Percentiles rank a stretch among this genome's conserved stretches.
These are phyloP conservation scores for Tryphoninae sp. DNA, from an alignment of 2,888 invertebrate species.

Conservation along the genomic window DNA sequence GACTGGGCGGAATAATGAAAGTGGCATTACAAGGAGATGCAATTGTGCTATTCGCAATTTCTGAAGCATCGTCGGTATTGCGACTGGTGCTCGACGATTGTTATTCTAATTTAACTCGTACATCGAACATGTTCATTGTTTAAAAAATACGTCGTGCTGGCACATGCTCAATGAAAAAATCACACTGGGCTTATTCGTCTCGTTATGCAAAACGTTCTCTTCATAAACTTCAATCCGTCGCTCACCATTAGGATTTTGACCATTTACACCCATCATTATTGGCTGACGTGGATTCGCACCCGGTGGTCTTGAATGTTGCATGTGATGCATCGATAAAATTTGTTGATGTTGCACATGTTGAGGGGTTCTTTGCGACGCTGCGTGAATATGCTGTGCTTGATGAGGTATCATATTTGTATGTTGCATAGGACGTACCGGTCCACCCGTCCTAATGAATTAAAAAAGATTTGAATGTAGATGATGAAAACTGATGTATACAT, in stretches of 20 bases:
- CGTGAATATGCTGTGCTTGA: conserved; percentile 74
- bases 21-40: conserved; percentile 12
- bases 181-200: conserved; percentile 17
- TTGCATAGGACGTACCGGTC: conserved; percentile 80
- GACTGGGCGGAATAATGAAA: conserved; percentile 5
- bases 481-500: no score
- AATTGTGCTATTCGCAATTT: conserved; percentile 27
- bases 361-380: conserved; percentile 74
- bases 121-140: neutral
- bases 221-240: conserved; percentile 8
- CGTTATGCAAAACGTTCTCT: conserved; percentile 2
- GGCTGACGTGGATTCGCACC: conserved; percentile 79
- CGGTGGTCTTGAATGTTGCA: conserved; percentile 78
- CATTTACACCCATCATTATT: conserved; percentile 83
- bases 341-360: conserved; percentile 76
- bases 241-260: conserved; percentile 77
- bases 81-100: neutral
- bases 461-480: neutral
- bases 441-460: conserved; percentile 73
- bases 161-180: conserved; percentile 25
- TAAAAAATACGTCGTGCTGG: neutral
- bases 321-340: conserved; percentile 79
- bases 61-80: conserved; percentile 22
- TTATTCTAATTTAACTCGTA: neutral
- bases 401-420: conserved; percentile 79